These are phyloP conservation scores for Oreotrochilus melanogaster DNA, from an alignment of 2,113 vertebrate species.

Conservation along the genomic window DNA sequence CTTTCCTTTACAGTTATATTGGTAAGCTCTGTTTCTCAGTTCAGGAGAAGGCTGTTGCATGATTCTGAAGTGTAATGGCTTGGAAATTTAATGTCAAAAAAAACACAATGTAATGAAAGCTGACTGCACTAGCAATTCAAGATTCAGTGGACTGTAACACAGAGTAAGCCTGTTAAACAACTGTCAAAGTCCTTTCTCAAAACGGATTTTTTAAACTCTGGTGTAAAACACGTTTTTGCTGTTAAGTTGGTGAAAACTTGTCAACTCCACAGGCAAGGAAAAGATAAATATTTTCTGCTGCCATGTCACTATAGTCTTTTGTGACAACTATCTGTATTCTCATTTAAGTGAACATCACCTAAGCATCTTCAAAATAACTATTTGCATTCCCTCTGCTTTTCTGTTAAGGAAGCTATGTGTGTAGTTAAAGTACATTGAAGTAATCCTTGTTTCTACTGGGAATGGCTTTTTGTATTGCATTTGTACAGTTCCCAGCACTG, in stretches of 20 bases:
- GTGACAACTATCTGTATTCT: neutral
- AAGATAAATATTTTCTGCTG: neutral
- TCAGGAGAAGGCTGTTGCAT: neutral
- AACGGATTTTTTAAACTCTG: neutral
- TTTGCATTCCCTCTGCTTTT: neutral
- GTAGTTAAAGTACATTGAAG: neutral
- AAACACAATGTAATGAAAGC: slow-evolving; percentile 42
- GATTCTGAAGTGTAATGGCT: slow-evolving; percentile 20
- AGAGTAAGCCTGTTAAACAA: neutral
- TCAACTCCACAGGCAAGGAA: neutral
- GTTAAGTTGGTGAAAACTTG: neutral
- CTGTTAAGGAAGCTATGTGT: neutral
- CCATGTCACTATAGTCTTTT: neutral
- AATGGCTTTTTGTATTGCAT: neutral
- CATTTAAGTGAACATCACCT: neutral
- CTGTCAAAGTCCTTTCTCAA: neutral
- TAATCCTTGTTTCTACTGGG: neutral
- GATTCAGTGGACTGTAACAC: neutral
- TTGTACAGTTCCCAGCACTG: neutral
- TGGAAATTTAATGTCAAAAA: slow-evolving; percentile 38
- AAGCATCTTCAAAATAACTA: neutral
- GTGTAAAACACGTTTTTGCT: neutral
- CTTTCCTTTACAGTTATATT: neutral
- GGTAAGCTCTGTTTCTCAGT: neutral
- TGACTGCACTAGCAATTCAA: slow-evolving; percentile 28